These are phyloP conservation scores for Dascyllus trimaculatus DNA, from an alignment of 2,113 vertebrate genomes.

Conservation along the genomic window DNA sequence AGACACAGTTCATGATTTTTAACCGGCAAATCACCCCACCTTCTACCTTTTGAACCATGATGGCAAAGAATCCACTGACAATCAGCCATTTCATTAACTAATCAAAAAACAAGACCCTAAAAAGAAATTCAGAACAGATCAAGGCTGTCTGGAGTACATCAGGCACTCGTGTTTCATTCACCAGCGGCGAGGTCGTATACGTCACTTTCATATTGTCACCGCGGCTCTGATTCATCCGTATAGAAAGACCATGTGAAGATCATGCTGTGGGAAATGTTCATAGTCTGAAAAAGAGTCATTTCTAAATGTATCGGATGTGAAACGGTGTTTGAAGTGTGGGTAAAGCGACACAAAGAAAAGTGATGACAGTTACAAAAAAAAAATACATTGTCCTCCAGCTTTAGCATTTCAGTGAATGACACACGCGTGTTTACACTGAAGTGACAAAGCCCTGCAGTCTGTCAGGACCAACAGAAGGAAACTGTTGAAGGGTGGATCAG, in stretches of 20 bases:
- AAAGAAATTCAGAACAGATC: background rate
- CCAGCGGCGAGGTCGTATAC: background rate
- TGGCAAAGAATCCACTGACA: background rate
- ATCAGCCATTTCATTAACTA: slow-evolving; percentile 6
- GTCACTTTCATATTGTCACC: background rate
- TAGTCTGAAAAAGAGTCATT: no score
- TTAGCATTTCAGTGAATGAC: background rate
- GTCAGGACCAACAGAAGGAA: no score
- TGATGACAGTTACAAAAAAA: no score
- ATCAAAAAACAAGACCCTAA: background rate
- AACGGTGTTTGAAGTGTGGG: no score
- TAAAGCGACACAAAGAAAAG: no score
- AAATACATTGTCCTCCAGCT: background rate
- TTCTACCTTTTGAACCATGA: slow-evolving; percentile 6
- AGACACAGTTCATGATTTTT: background rate
- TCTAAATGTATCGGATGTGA: no score
- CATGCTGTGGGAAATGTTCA: background rate
- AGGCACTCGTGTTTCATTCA: background rate
- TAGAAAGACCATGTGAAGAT: background rate
- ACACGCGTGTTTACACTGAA: background rate
- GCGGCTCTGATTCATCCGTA: background rate
- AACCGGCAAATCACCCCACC: background rate
- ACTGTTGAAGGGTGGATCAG: no score
- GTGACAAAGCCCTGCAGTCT: background rate
- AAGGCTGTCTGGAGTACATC: background rate